Evolutionary conservation across 1,140 invertebrate species (phyloP).

Genomic region (Philopotamus ludificatus): DNA sequence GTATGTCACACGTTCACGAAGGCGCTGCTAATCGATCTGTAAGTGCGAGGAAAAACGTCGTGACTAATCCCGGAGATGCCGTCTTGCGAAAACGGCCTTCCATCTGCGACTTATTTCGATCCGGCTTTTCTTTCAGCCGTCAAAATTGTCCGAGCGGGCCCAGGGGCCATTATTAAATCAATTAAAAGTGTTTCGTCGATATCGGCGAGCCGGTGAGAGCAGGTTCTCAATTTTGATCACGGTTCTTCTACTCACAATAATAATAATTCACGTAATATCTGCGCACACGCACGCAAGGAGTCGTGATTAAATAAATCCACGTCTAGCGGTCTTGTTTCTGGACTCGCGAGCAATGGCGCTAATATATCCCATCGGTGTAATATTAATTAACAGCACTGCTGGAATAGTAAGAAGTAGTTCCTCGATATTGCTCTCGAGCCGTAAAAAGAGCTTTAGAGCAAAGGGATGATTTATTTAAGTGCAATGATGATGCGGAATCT

Average conservation of each 20-base stretch:
- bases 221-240: not conserved
- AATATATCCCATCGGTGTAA: not conserved
- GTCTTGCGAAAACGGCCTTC: too few species aligned
- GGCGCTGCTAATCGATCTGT: too few species aligned
- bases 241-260: not conserved
- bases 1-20: too few species aligned
- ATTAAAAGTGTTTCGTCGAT: not conserved
- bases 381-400: not conserved
- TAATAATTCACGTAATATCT: not conserved
- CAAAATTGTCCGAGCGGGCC: too few species aligned
- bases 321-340: slow-evolving; percentile 7
- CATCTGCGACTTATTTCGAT: too few species aligned
- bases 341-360: not conserved
- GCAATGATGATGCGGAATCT: not conserved
- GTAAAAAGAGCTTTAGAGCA: not conserved
- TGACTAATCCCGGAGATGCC: too few species aligned
- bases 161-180: not conserved
- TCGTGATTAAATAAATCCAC: slow-evolving; percentile 33
- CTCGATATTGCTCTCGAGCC: not conserved
- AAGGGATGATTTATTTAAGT: not conserved
- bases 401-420: not conserved
- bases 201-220: not conserved
- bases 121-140: too few species aligned
- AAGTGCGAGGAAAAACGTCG: too few species aligned
- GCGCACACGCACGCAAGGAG: slow-evolving; percentile 12